Base-by-base conservation (phyloP, 1,140 invertebrate species). In the Cydia amplana region DNA sequence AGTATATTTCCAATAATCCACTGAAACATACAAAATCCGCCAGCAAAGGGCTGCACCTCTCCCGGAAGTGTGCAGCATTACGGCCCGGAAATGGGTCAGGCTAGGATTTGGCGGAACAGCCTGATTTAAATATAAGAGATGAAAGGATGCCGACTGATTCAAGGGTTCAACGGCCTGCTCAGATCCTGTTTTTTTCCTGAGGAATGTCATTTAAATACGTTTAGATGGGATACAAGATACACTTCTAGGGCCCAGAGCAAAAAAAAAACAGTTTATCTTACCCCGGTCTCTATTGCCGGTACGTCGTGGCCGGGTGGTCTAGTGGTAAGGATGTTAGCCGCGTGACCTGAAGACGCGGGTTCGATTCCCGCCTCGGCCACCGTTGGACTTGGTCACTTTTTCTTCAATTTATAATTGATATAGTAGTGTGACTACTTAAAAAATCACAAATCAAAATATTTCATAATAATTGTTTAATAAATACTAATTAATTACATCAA, bases 91-190 rank as follows among this genome's bases (percentile, higher is more conserved):
- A 86, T 92, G 86, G 90, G 90, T 91, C 88, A 90, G 82, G 80
- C 80, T 81, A 82, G 90, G 89, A 91, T 92, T 91, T 92, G 85
- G 85, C 76, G 79, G 78, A 78, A 82, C 85, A 80, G 79, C 80
- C 86, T 87, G 87, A 91, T 92, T 92, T 92, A 88, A 92, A 91
- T 92, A 91, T 90, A 88, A 87, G 82, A 82, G 82, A 84, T 88
- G 83, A 80, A 84, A 51, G 55, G 55, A 65, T 32, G 64, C 74
- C 43, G 60, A 49, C 20, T 67, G 16, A 6, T 74, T 18, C 46
- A 49, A 46, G 2, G 2, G 12, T 67, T 72, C 51, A 55, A 55
- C 51, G 18, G 16, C 51, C 51, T 55, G n/a, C 14, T 55, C 49
- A 5, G 49, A 55, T 55, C 51, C 46, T 49, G 46, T n/a, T 55